A percentile compares a stretch with the other conserved stretches of the same genome.
Conservation (phyloP, 2,113 vertebrate species). For the Xenotilapia longispinis region DNA sequence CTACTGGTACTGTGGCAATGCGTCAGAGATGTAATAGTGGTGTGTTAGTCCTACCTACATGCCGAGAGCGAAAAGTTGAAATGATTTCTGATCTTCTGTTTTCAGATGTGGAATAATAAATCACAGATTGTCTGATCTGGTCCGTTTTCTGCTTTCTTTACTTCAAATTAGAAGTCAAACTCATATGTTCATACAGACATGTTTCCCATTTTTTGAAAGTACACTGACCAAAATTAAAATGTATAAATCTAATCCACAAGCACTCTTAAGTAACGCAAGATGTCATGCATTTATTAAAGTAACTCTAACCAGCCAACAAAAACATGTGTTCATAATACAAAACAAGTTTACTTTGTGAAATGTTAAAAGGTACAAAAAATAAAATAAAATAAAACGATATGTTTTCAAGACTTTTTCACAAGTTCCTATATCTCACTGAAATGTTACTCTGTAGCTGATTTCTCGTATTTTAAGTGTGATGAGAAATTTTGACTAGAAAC, state of each 20-base stretch:
- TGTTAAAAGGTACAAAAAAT: too few species aligned
- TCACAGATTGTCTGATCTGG: background rate
- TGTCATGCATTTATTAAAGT: background rate
- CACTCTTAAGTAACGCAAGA: background rate
- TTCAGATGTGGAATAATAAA: background rate
- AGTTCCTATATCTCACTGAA: too few species aligned
- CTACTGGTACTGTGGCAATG: background rate
- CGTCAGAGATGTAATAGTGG: conserved; percentile 7
- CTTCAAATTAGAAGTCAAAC: background rate
- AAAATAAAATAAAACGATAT: too few species aligned
- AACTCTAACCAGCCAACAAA: too few species aligned
- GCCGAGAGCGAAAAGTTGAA: background rate
- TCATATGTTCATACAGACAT: background rate
- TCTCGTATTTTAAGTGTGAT: too few species aligned
- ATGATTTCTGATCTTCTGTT: background rate
- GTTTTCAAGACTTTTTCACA: too few species aligned
- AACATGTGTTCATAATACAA: too few species aligned
- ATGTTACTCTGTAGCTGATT: too few species aligned
- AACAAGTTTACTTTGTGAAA: too few species aligned
- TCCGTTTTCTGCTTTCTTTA: background rate
- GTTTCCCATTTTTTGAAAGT: fast-evolving
- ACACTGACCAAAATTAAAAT: background rate
- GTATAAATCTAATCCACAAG: background rate
- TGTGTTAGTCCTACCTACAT: conserved; percentile 10
- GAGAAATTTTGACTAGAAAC: too few species aligned